A percentile compares a stretch with the other conserved stretches of the same genome.
Evolutionary conservation across 2,113 vertebrate genomes (phyloP).

Genomic region (Crotophaga sulcirostris): DNA sequence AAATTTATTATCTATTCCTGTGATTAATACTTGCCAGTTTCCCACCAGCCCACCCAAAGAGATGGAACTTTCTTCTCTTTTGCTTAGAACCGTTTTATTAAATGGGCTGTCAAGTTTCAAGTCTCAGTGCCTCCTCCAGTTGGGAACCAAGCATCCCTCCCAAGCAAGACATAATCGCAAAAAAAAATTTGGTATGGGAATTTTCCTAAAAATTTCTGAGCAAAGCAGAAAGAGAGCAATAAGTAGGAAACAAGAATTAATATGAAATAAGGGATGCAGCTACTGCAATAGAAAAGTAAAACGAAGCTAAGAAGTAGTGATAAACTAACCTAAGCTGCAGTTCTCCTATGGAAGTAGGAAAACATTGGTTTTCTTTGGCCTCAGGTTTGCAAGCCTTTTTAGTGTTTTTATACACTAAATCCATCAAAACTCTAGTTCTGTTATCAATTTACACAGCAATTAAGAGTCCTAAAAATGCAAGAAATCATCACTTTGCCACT

Average conservation of each 20-base stretch:
- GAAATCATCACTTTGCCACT: neutral
- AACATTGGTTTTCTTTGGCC: neutral
- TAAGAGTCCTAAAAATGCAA: neutral
- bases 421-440: neutral
- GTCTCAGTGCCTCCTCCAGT: accelerated
- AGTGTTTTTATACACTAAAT: neutral
- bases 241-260: neutral
- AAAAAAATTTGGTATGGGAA: neutral
- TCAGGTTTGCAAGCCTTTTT: neutral
- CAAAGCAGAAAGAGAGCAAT: neutral
- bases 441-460: neutral
- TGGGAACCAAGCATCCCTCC: neutral
- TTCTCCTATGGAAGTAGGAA: neutral
- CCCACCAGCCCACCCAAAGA: neutral
- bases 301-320: neutral
- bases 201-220: neutral
- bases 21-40: neutral
- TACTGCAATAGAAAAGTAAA: neutral
- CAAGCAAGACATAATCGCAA: neutral
- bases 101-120: neutral
- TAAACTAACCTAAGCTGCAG: neutral
- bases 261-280: neutral
- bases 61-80: neutral
- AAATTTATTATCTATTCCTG: neutral
- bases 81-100: neutral